Evolutionary conservation across 2,797 vertebrate genomes (phyloP).

Genomic region (Alexandromys oeconomus): DNA sequence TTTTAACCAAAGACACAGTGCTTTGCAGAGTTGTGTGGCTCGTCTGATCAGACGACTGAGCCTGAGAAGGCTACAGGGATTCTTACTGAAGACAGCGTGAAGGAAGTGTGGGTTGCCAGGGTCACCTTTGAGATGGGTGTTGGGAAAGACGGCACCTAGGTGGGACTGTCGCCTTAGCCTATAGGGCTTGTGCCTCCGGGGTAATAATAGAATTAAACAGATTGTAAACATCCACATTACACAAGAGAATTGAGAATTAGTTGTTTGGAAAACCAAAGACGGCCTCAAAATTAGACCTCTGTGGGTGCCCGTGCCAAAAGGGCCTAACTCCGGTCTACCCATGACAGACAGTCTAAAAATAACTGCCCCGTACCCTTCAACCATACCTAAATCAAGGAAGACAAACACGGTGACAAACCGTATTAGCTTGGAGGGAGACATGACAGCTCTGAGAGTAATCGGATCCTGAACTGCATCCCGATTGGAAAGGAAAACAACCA

Average conservation of each 20-base stretch:
- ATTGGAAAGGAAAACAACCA: background rate
- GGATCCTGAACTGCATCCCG: background rate
- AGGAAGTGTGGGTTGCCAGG: background rate
- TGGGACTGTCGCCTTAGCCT: background rate
- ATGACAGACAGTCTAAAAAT: background rate
- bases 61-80: background rate
- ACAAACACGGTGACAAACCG: background rate
- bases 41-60: background rate
- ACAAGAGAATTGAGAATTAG: background rate
- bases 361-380: background rate
- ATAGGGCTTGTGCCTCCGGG: background rate
- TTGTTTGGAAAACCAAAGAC: background rate
- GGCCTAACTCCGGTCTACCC: background rate
- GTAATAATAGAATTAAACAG: background rate
- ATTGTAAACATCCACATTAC: background rate
- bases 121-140: background rate
- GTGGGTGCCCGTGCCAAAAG: background rate
- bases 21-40: background rate
- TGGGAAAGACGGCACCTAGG: background rate
- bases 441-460: accelerated
- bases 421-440: background rate
- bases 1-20: background rate
- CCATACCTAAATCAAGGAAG: background rate
- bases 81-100: background rate
- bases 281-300: background rate